Base-by-base conservation (phyloP, 2,113 vertebrate genomes). In the Oryzias celebensis region DNA sequence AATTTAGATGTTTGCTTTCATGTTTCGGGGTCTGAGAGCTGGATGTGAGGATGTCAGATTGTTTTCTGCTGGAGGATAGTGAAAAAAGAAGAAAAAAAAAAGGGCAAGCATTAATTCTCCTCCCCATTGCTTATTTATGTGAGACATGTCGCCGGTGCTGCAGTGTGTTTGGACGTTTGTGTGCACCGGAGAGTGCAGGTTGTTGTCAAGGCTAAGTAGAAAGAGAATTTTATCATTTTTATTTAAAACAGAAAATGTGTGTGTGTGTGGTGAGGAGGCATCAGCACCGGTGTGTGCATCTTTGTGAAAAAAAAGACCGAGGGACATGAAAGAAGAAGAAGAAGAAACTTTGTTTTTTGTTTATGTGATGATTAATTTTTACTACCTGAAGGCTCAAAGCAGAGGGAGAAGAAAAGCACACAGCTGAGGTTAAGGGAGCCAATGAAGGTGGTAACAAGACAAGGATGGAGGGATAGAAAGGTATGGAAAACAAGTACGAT, bases 211-310 rank as follows among this genome's bases (percentile, higher is more conserved):
- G 86, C 83, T 81, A 79, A 86, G 72, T 81, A 80, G 78, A 81
- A 85, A 85, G 84, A 83, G 70, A 79, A 88, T 86, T 84, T 81
- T 86, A 86, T 83, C 83, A 84, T 77, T 80, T 84, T 81, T 71
- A 84, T 86, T 84, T 79, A 75, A 84, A 88, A 79, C 63, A 57
- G 81, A 41, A 64, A 52, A 55, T 65, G 71, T 58, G 49, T 18
- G 28, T 7, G 31, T 41, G 10, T 24, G 51, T 22, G 58, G 50
- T 62, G 8, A 3, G 36, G 36, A 12, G 8, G 36, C 2, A 36
- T 36, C 36, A 12, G 49, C 52, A 57, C 48, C 46, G 36, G 14
- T 36, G 65, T 54, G 56, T 43, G 61, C 50, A 65, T 71, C 36
- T 75, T 59, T 73, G 63, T 62, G 69, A 62, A 58, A 36, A 77